These are phyloP conservation scores for Scalopus aquaticus DNA, from an alignment of 2,113 vertebrate species.

Conservation along the genomic window DNA sequence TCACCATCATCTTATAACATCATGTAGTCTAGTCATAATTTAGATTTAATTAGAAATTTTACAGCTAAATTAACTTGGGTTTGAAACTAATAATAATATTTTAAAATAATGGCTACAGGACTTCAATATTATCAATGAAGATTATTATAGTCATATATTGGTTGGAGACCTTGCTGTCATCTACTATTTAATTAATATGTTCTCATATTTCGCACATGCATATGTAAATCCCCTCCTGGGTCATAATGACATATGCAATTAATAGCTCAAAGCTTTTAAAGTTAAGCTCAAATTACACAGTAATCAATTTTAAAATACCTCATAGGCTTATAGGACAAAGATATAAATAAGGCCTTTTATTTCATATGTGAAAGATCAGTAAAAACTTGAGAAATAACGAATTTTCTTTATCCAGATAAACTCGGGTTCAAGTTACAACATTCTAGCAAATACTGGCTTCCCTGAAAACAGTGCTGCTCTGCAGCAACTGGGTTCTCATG, in stretches of 20 bases:
- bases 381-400: constrained; percentile 18
- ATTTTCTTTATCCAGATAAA: background rate
- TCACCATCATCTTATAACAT: background rate
- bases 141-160: background rate
- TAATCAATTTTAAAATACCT: background rate
- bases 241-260: background rate
- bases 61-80: constrained; percentile 33
- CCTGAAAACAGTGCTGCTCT: background rate
- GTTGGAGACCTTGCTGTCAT: background rate
- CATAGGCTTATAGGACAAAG: background rate
- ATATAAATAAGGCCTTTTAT: background rate
- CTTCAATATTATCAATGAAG: background rate
- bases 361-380: constrained; percentile 4
- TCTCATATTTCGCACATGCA: background rate
- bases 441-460: background rate
- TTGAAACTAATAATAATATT: background rate
- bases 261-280: constrained; percentile 4
- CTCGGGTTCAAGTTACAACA: background rate
- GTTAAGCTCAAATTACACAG: background rate
- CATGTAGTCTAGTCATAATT: background rate
- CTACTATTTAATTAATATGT: background rate
- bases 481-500: background rate
- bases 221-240: background rate
- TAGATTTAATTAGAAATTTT: constrained; percentile 6
- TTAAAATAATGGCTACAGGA: too few species aligned